A percentile compares a stretch with the other conserved stretches of the same genome.
Conservation (phyloP, 2,888 invertebrate species). For the Drosophila prolongata region DNA sequence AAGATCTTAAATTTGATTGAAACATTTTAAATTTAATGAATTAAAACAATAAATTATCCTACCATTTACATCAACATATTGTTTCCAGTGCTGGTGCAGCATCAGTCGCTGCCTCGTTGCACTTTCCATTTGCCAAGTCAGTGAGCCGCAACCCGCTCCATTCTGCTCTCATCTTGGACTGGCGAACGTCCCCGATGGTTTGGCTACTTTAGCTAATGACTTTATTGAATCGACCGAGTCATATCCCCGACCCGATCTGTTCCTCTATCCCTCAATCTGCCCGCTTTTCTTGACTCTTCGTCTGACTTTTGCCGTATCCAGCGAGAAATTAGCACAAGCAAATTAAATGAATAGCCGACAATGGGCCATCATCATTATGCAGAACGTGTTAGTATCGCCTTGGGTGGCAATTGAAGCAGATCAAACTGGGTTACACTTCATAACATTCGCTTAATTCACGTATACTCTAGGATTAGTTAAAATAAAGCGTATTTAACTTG, state of each 20-base stretch:
- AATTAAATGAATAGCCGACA: slow-evolving; percentile 68
- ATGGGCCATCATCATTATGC: slow-evolving; percentile 40
- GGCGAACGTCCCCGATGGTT: slow-evolving; percentile 56
- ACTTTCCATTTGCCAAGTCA: slow-evolving; percentile 73
- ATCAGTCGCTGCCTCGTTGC: slow-evolving; percentile 54
- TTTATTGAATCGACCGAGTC: slow-evolving; percentile 69
- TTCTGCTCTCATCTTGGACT: slow-evolving; percentile 20
- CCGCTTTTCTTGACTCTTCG: slow-evolving; percentile 53
- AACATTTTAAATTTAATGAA: too few relatives aligned
- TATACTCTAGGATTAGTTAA: too few relatives aligned
- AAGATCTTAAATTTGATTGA: neutral
- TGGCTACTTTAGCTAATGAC: slow-evolving; percentile 77
- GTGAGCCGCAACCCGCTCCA: slow-evolving; percentile 51
- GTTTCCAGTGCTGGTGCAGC: slow-evolving; percentile 6
- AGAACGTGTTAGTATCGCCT: slow-evolving; percentile 40
- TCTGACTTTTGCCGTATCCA: slow-evolving; percentile 70
- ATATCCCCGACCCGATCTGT: slow-evolving; percentile 4
- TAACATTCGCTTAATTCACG: too few relatives aligned
- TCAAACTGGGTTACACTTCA: slow-evolving; percentile 38
- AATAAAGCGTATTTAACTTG: too few relatives aligned
- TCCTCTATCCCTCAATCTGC: neutral
- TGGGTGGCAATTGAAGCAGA: slow-evolving; percentile 47
- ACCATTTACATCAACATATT: neutral
- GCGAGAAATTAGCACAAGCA: slow-evolving; percentile 67
- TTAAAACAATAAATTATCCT: neutral